Evolutionary conservation across 2,113 vertebrate species (phyloP).

Genomic region (Phycodurus eques): DNA sequence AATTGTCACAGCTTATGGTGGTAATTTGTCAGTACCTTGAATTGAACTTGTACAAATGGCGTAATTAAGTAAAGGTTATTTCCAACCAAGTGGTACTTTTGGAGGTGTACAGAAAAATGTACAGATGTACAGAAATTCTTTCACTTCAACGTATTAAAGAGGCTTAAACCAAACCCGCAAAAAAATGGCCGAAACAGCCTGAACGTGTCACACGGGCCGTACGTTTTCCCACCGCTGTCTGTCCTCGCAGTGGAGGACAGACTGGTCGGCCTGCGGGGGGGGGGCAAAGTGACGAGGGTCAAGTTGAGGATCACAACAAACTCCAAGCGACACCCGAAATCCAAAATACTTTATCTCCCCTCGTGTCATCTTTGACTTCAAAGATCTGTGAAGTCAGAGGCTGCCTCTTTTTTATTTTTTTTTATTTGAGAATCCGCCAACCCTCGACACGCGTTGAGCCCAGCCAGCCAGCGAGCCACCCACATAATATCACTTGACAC

Average conservation of each 20-base stretch:
- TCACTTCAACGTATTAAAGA: no score
- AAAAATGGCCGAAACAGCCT: background rate
- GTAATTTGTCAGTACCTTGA: no score
- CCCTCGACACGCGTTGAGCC: slow-evolving; percentile 32
- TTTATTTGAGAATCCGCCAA: slow-evolving; percentile 4
- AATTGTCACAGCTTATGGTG: no score
- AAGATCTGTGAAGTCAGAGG: slow-evolving; percentile 24
- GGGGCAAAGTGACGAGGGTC: background rate
- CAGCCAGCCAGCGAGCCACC: slow-evolving; percentile 63
- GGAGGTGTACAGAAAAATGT: no score
- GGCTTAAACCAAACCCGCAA: no score
- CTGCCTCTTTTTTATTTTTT: slow-evolving; percentile 6
- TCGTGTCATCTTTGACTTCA: slow-evolving; percentile 11
- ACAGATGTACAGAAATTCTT: no score
- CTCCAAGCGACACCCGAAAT: slow-evolving; percentile 9
- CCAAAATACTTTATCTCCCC: slow-evolving; percentile 10
- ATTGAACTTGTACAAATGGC: no score
- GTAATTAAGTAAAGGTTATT: no score
- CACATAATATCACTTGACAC: slow-evolving; percentile 74
- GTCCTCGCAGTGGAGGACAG: slow-evolving; percentile 23
- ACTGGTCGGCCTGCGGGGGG: slow-evolving; percentile 23
- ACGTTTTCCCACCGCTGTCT: background rate
- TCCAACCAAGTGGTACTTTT: no score
- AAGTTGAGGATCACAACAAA: slow-evolving; percentile 7
- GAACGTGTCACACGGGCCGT: no score